Evolutionary conservation across 23 tunicate species (phyloP), one percentile per base, ranked within the genome.

Genomic region (Halocynthia roretzi): DNA sequence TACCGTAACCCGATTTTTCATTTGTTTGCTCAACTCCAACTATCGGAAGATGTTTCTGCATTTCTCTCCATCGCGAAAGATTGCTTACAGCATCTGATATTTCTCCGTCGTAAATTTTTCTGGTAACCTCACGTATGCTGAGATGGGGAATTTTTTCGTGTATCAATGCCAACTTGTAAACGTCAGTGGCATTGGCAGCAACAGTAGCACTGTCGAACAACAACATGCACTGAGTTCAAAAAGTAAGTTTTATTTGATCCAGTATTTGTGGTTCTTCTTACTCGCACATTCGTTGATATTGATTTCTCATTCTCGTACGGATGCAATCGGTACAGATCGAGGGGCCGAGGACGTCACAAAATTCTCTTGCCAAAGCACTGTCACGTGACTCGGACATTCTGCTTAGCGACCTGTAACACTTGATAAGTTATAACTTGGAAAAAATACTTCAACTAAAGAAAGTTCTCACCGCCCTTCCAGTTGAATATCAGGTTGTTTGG

Each of bases 301-400:
- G 57, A 22, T 73, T 75, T 50, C 69, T 85, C 6, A 82, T 67
- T 70, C 85, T 75, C 17, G 83, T 85, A 15, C 80, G 75, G 50
- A 75, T 64, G 55, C 96, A 89, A 60, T 89, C 96, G 0, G 96
- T 86, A 67, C 96, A 89, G 21, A 84, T 80, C 0, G 55, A 66
- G 48, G 87, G 64, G 60, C 96, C 96, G n/a, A 89, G 75, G 17
- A 89, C 83, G 64, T 89, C 96, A 55, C 96, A 89, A 81, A 83
- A 69, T 54, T 89, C 85, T 22, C 77, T 64, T 21, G 96, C 72
- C 96, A 89, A 83, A 49, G 70, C 20, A 54, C 79, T 64, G 70
- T 77, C 80, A 20, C 48, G 8, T 51, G 87, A 80, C 10, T 80
- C 60, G 55, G 82, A 67, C 58, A 77, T 87, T 18, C 78, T 68